Evolutionary conservation across 1,140 invertebrate genomes (phyloP).

Genomic region (Drosophila grimshawi): DNA sequence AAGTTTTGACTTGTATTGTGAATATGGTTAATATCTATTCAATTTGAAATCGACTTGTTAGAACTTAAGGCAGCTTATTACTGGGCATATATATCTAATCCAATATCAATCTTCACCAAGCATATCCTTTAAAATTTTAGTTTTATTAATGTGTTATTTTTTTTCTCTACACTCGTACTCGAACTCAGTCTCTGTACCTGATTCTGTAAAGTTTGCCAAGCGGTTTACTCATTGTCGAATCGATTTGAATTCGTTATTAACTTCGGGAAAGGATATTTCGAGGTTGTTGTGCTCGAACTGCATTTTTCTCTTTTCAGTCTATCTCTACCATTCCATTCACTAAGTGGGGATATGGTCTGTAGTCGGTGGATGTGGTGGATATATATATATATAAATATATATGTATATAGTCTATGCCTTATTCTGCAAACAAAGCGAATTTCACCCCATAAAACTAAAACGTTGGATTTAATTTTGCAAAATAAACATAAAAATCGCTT

Average conservation of each 20-base stretch:
- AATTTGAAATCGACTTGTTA: too few relatives aligned
- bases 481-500: slow-evolving; percentile 73
- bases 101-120: too few relatives aligned
- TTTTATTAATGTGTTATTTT: background rate
- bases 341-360: slow-evolving; percentile 5
- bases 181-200: too few relatives aligned
- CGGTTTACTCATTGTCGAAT: background rate
- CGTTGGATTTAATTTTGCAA: slow-evolving; percentile 82
- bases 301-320: background rate
- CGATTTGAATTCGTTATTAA: background rate
- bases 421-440: slow-evolving; percentile 79
- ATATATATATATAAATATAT: background rate
- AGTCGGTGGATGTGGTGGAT: background rate
- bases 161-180: too few relatives aligned
- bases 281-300: background rate
- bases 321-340: background rate
- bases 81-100: too few relatives aligned
- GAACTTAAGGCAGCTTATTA: too few relatives aligned
- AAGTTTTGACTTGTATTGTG: too few relatives aligned
- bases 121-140: too few relatives aligned
- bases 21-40: too few relatives aligned
- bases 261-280: background rate
- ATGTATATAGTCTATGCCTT: slow-evolving; percentile 15
- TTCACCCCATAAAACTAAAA: slow-evolving; percentile 80
- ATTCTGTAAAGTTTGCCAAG: too few relatives aligned